Evolutionary conservation across 2,888 invertebrate species (phyloP).

Genomic region (Andrena bucephala): DNA sequence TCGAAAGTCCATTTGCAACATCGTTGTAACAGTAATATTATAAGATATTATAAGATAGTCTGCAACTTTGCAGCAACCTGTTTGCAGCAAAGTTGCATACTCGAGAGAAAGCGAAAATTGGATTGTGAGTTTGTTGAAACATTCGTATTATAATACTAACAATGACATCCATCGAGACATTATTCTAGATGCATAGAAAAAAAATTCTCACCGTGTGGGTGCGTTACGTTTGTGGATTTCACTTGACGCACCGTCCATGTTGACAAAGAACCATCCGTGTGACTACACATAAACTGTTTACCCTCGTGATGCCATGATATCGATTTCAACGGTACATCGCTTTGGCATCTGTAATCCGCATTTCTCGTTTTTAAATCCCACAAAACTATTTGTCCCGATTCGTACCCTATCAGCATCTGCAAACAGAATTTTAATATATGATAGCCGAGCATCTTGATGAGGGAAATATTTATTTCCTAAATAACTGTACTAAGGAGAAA

Average conservation of each 20-base stretch:
- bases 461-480: not conserved
- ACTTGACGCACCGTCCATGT: slow-evolving; percentile 95
- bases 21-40: too few species aligned
- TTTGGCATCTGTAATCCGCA: slow-evolving; percentile 94
- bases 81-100: too few species aligned
- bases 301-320: slow-evolving; percentile 99
- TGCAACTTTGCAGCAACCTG: too few species aligned
- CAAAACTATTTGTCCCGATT: slow-evolving; percentile 96
- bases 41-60: too few species aligned
- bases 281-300: slow-evolving; percentile 98
- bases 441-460: not conserved
- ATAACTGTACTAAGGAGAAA: slow-evolving; percentile 40
- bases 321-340: slow-evolving; percentile 92
- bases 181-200: not conserved
- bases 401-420: slow-evolving; percentile 98
- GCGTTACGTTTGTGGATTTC: slow-evolving; percentile 92
- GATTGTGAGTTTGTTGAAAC: too few species aligned
- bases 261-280: slow-evolving; percentile 97
- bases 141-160: not conserved
- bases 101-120: too few species aligned
- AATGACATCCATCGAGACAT: not conserved
- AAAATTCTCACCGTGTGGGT: slow-evolving; percentile 93
- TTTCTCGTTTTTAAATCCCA: slow-evolving; percentile 97
- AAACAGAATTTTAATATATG: slow-evolving; percentile 69
- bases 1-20: too few species aligned